Evolutionary conservation across 2,113 vertebrate genomes (phyloP), one percentile per base, ranked within the genome.

Genomic region (Alectura lathami): DNA sequence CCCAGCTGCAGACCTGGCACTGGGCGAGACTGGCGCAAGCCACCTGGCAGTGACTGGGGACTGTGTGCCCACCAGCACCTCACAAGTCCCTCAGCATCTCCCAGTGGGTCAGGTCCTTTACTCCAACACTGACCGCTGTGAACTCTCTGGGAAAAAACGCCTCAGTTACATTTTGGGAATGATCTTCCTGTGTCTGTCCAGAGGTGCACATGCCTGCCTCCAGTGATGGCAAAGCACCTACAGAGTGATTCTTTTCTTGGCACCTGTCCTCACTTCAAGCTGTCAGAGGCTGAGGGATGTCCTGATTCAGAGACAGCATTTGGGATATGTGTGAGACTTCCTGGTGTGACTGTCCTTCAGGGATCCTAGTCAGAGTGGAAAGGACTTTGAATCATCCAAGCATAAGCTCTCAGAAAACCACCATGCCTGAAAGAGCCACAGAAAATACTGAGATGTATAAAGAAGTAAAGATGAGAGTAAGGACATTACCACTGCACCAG

Each of bases 171-270:
- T 26, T 45, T 59, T 59, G 5, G 9, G n/a, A 88, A 51, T 0
- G 2, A 34, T 4, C 4, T 23, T 42, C 51, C n/a, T 13, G 7
- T 53, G 67, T 5, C n/a, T 36, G 17, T 16, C 11, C 30, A 22
- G 17, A 3, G 27, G 3, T 32, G 17, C 17, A 81, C 17, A 91
- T 56, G n/a, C 13, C 48, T 34, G 34, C 27, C 32, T 73, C 23
- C 67, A 45, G 5, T 0, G 1, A 23, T 0, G 0, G 8, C 42
- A 40, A 17, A 40, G 45, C 27, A 24, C 6, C 8, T 12, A 60
- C 0, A 9, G 26, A 30, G 29, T 2, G 3, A 8, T 13, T 78
- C 40, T 32, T 75, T 15, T 18, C 22, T n/a, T n/a, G 10, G 5
- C 22, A 54, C 4, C 9, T 68, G 16, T 43, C 42, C 27, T n/a